These are phyloP conservation scores for Arge pagana DNA, from an alignment of 2,888 invertebrate genomes.

Conservation along the genomic window DNA sequence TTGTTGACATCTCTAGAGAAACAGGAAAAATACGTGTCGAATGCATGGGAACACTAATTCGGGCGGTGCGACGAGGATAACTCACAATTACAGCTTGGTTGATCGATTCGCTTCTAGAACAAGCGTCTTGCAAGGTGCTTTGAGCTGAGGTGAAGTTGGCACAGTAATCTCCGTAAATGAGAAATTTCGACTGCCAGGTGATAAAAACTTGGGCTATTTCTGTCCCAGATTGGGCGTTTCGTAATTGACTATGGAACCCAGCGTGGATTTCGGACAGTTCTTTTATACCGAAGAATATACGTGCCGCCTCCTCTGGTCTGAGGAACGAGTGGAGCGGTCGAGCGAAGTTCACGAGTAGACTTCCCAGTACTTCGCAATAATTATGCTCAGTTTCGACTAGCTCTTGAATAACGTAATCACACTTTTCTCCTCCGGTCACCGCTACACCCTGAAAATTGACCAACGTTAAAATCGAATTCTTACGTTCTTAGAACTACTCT, in stretches of 20 bases:
- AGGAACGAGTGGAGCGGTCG: conserved; percentile 74
- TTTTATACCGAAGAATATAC: conserved; percentile 89
- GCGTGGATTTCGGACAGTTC: conserved; percentile 86
- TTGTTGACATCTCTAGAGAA: conserved; percentile 83
- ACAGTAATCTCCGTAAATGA: conserved; percentile 95
- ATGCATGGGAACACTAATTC: neutral
- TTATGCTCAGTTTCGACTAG: conserved; percentile 96
- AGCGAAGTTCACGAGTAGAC: conserved; percentile 80
- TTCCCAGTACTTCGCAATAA: conserved; percentile 91
- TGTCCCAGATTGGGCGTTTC: conserved; percentile 70
- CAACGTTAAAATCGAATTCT: no score
- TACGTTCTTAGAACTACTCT: no score
- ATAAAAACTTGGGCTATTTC: conserved; percentile 75
- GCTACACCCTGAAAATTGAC: conserved; percentile 40
- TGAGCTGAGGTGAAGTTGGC: conserved; percentile 91
- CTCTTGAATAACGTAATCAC: conserved; percentile 92
- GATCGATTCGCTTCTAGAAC: conserved; percentile 68
- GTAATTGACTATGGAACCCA: conserved; percentile 80
- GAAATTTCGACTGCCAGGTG: conserved; percentile 86
- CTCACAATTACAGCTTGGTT: conserved; percentile 72
- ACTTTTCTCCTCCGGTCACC: conserved; percentile 69
- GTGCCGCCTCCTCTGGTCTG: conserved; percentile 73
- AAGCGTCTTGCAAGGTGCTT: conserved; percentile 77
- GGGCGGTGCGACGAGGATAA: conserved; percentile 29
- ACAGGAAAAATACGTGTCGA: conserved; percentile 20